Conservation (phyloP, 2,797 vertebrate genomes). For the Picus viridis region DNA sequence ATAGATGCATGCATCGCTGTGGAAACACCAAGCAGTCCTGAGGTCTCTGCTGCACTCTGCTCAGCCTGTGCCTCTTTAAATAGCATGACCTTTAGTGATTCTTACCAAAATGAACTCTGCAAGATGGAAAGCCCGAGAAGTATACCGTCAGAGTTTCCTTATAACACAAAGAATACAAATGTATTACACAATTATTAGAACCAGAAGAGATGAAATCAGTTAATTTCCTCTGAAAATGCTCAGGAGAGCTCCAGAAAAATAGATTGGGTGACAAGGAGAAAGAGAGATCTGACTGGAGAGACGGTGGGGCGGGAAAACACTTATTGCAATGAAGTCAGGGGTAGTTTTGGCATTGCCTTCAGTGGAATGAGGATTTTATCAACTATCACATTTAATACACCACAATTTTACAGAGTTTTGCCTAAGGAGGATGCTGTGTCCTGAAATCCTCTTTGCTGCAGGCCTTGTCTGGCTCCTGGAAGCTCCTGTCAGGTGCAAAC, state of each 20-base stretch:
- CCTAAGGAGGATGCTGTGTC: background rate
- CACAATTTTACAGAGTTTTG: background rate
- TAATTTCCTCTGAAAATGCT: slow-evolving; percentile 40
- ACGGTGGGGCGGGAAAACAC: background rate
- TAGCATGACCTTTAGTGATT: slow-evolving; percentile 61
- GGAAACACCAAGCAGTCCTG: slow-evolving; percentile 39
- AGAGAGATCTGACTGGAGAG: background rate
- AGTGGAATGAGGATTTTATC: background rate
- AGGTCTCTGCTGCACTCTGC: slow-evolving; percentile 7
- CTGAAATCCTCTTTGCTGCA: background rate
- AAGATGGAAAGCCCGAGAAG: background rate
- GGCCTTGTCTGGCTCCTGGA: background rate
- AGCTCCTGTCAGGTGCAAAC: background rate
- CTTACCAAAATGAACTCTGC: slow-evolving; percentile 30
- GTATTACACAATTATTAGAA: background rate
- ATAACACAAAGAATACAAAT: background rate
- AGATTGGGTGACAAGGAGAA: background rate
- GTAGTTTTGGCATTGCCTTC: background rate
- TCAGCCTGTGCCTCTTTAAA: slow-evolving; percentile 48
- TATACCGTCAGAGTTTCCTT: background rate
- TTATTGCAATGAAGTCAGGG: background rate
- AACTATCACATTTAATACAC: background rate
- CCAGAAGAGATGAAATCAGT: slow-evolving; percentile 37
- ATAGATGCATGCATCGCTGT: slow-evolving; percentile 1
- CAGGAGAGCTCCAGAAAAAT: background rate